phyloP scores from a whole-genome alignment of 2,888 invertebrate species.

The Philaethria dido region DNA sequence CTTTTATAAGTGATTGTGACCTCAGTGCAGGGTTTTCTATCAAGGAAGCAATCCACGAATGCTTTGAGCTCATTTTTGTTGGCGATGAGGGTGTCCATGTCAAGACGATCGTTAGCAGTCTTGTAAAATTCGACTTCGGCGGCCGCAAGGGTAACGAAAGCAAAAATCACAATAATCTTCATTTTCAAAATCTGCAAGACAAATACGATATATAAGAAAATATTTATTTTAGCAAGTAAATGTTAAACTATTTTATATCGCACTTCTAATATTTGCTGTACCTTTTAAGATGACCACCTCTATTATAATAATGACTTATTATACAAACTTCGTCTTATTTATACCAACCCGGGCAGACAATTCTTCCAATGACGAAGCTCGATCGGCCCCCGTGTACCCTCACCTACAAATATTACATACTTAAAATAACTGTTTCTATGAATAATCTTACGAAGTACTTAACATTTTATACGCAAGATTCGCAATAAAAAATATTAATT shows the following conservation, averaged over 20 bases:
- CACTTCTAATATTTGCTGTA: neutral
- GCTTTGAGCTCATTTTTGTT: constrained; percentile 47
- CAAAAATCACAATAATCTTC: constrained; percentile 47
- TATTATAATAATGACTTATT: neutral
- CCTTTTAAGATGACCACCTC: neutral
- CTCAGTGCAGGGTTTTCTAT: constrained; percentile 51
- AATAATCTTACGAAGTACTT: neutral
- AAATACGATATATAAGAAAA: neutral
- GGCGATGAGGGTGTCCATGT: constrained; percentile 54
- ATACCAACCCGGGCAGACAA: neutral
- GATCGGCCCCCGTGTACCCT: neutral
- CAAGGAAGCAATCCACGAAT: constrained; percentile 59
- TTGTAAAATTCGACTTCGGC: constrained; percentile 54
- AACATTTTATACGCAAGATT: too few species aligned
- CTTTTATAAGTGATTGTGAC: constrained; percentile 57
- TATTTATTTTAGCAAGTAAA: neutral
- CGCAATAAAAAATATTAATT: too few species aligned
- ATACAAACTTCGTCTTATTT: neutral
- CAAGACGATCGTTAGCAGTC: constrained; percentile 60
- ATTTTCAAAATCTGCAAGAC: constrained; percentile 24
- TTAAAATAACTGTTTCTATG: neutral
- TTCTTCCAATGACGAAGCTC: neutral
- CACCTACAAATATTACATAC: neutral
- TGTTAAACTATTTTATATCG: neutral
- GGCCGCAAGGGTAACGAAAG: constrained; percentile 48